Base-by-base conservation (phyloP, 2,888 invertebrate species). In the Tenodera sinensis region DNA sequence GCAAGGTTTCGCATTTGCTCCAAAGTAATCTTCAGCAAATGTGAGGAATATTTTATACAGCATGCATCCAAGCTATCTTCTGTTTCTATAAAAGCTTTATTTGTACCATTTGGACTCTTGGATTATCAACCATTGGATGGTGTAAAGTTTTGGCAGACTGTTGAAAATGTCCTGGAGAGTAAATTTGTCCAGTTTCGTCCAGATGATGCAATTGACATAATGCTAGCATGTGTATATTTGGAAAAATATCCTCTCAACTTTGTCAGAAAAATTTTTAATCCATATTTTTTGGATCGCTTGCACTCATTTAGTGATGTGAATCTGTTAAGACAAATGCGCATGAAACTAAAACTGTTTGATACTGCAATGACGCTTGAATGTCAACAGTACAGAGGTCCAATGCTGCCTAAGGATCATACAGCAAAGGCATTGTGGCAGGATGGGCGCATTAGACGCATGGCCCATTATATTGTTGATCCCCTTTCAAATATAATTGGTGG, bases 291-390 rank as follows among this genome's bases (percentile, higher is more conserved):
- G 89, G 93, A 94, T n/a, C 94, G 94, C 91, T 92, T 96, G 81
- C 94, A 94, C 89, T 91, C 92, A 0, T 92, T 91, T 15, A 92
- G 92, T 90, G 93, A 94, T 91, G 92, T 93, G 20, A 93, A 93
- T 28, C 92, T 92, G 12, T 91, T 94, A 0, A 91, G 91, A 85
- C 90, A 91, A 20, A 91, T 93, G 89, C 94, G 94, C 89, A 92
- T 92, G 89, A 95, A 95, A 91, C 93, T 96, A 83, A 94, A 95
- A 92, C 92, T 96, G 82, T 94, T 96, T 89, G 96, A 96, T 91
- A 94, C 95, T 54, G 94, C 95, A 8, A 94, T 96, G 93, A 94
- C 95, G 20, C 92, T 96, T 84, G 96, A 96, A 92, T 95, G 95
- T 92, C 91, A 93, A n/a, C 93, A 93, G 42, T 96, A 96, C 92